These are phyloP conservation scores for Drosophila infuscata DNA, from an alignment of 2,888 invertebrate genomes.

Conservation along the genomic window DNA sequence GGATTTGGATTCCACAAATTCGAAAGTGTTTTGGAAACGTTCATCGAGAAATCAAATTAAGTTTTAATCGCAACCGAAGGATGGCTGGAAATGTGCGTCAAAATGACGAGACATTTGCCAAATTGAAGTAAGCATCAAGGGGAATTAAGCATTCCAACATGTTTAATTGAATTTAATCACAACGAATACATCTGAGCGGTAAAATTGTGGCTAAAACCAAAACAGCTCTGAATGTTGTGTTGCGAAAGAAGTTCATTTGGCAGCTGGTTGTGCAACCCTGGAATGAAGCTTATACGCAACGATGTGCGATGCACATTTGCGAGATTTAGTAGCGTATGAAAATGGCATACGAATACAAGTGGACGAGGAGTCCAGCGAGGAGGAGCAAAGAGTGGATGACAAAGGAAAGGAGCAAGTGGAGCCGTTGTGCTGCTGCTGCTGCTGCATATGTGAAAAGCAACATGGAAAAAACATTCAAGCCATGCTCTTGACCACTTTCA, in stretches of 20 bases:
- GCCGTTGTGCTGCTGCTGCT: conserved; percentile 5
- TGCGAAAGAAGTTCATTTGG: not conserved
- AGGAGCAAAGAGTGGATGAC: conserved; percentile 19
- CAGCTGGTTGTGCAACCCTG: conserved; percentile 32
- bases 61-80: no score
- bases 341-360: conserved; percentile 45
- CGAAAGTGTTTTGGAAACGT: no score
- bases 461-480: conserved; percentile 45
- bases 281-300: conserved; percentile 29
- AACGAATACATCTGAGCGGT: not conserved
- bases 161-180: not conserved
- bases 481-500: conserved; percentile 59
- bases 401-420: conserved; percentile 2
- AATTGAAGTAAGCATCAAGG: no score
- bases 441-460: conserved; percentile 55
- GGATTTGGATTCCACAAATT: no score
- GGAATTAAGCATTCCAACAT: no score
- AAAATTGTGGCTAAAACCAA: not conserved
- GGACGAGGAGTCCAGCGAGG: conserved; percentile 19
- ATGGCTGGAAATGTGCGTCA: no score
- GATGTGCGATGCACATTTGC: conserved; percentile 53
- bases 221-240: not conserved
- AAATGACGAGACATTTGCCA: no score
- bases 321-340: conserved; percentile 68
- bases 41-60: no score